Percentiles rank a stretch among this genome's conserved stretches.
Conservation (phyloP, 1,140 invertebrate genomes). For the Orussus abietinus region DNA sequence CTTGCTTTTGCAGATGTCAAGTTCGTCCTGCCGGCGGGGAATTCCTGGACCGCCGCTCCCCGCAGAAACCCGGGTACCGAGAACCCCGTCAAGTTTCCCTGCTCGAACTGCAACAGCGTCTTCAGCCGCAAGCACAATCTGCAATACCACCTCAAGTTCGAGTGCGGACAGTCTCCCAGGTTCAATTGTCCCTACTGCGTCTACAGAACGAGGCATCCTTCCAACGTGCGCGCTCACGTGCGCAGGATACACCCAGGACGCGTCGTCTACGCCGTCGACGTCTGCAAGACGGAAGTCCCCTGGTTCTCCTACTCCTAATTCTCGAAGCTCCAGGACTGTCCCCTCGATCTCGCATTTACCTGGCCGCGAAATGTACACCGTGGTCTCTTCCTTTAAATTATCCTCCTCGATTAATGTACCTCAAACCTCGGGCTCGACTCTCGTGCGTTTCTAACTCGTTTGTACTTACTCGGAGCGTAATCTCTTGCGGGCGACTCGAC, state of each 20-base stretch:
- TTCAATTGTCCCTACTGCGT: constrained; percentile 57
- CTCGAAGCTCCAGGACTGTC: too few relatives aligned
- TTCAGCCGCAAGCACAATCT: constrained; percentile 62
- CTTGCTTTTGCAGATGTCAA: too few relatives aligned
- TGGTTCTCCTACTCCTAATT: neutral
- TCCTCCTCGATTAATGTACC: too few relatives aligned
- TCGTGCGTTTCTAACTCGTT: too few relatives aligned
- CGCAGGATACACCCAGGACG: constrained; percentile 20
- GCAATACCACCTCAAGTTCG: constrained; percentile 57
- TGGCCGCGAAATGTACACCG: too few relatives aligned
- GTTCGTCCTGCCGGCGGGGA: too few relatives aligned
- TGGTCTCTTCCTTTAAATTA: too few relatives aligned
- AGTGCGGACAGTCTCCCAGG: constrained; percentile 58
- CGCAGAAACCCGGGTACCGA: neutral
- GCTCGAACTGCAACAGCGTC: constrained; percentile 58
- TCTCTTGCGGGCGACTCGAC: too few relatives aligned
- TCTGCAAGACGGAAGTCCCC: constrained; percentile 17
- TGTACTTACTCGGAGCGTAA: too few relatives aligned
- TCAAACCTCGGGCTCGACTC: too few relatives aligned
- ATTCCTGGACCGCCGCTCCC: neutral
- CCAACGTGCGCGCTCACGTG: constrained; percentile 48
- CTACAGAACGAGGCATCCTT: constrained; percentile 51
- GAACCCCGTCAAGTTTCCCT: constrained; percentile 57
- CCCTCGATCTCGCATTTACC: too few relatives aligned
- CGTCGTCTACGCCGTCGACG: constrained; percentile 19